Base-by-base conservation (phyloP, 2,797 vertebrate genomes). In the Xerus rutilus region DNA sequence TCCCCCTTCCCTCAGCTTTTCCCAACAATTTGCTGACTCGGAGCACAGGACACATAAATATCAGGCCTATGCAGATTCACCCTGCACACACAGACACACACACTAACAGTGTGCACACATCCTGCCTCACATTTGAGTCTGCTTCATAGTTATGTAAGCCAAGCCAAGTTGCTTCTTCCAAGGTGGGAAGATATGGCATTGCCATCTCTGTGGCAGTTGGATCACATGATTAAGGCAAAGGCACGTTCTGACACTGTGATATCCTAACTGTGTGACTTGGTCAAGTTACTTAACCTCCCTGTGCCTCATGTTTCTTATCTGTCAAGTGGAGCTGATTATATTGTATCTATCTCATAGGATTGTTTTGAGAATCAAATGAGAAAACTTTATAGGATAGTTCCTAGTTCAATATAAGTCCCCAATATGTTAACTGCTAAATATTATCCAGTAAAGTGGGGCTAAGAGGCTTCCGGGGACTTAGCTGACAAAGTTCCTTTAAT, bases 101-200 rank as follows among this genome's bases (percentile, higher is more conserved):
- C 0, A 3, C 65, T 15, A 35, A 57, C 1, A 21, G 49, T 73
- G 52, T 39, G 39, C 8, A 3, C 18, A 7, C 1, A 39, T 57
- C 21, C 14, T 3, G 52, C 10, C 20, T 12, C 39, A 14, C 74
- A 21, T 73, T 30, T 9, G 49, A 59, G 30, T 23, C 89, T 82
- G 77, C 73, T 88, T 86, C 74, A 15, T 25, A 4, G 30, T n/a
- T 69, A 2, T 2, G 18, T 28, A 79, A 72, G 32, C 72, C 54
- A 78, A 86, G 74, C 59, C 88, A 81, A 25, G 32, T 21, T 73
- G 59, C 69, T 96, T 67, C 89, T 90, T 43, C 89, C 52, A 47
- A 67, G 64, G 74, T 78, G 20, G 28, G 43, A 72, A 39, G 52
- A 72, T 20, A 17, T 45, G 35, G 17, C 39, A 43, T 32, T 78